Evolutionary conservation across 2,888 invertebrate species (phyloP).

Genomic region (Dasysyrphus tricinctus): DNA sequence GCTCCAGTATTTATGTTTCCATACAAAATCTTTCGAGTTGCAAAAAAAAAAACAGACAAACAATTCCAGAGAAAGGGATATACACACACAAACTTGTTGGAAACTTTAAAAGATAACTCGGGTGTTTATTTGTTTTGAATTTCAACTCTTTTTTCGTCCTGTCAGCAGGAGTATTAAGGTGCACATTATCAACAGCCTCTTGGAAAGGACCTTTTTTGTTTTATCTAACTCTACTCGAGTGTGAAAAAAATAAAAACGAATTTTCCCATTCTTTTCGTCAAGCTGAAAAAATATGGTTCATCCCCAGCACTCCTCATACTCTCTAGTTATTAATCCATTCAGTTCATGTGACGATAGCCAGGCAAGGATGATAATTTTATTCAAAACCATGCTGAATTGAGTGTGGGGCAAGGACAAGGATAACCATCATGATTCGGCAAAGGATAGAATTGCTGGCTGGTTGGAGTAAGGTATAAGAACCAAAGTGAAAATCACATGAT

Average conservation of each 20-base stretch:
- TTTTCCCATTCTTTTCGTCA: conserved; percentile 32
- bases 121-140: conserved; percentile 38
- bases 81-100: conserved; percentile 8
- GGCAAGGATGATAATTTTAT: conserved; percentile 71
- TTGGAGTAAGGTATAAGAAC: background rate
- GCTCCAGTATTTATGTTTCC: conserved; percentile 56
- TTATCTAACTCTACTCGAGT: background rate
- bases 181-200: conserved; percentile 61
- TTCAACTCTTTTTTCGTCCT: conserved; percentile 36
- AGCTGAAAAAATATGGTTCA: conserved; percentile 28
- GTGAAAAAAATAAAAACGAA: conserved; percentile 11
- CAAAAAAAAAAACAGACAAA: conserved; percentile 12
- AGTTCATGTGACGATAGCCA: conserved; percentile 48
- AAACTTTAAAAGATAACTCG: conserved; percentile 42
- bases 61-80: conserved; percentile 1
- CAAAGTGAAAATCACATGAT: conserved; percentile 63
- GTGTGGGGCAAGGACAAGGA: conserved; percentile 35
- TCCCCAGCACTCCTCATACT: background rate
- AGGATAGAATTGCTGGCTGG: background rate
- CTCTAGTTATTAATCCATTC: conserved; percentile 58
- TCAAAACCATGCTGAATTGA: conserved; percentile 70
- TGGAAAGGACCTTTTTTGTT: conserved; percentile 47
- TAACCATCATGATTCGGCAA: conserved; percentile 5
- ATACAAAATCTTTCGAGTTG: conserved; percentile 39
- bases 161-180: conserved; percentile 58